Percentiles rank a stretch among this genome's conserved stretches.
These are phyloP conservation scores for Apteryx owenii DNA, from an alignment of 2,113 vertebrate species.

Conservation along the genomic window DNA sequence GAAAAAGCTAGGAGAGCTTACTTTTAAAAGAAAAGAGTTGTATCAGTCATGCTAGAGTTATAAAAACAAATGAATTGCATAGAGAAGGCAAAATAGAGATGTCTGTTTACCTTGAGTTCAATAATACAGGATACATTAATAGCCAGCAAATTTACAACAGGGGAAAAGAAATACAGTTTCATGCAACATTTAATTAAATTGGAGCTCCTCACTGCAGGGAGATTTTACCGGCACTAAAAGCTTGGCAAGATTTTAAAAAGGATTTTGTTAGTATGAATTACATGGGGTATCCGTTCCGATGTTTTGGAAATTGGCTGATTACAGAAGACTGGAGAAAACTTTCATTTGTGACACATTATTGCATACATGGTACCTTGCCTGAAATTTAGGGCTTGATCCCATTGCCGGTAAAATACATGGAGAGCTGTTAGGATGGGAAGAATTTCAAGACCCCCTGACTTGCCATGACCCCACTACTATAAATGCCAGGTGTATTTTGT, in stretches of 20 bases:
- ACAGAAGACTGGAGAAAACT: background rate
- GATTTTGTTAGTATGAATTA: background rate
- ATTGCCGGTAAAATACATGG: background rate
- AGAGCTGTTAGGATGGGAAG: background rate
- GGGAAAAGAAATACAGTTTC: slow-evolving; percentile 16
- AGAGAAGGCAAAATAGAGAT: background rate
- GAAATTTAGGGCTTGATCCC: background rate
- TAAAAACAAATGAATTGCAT: slow-evolving; percentile 5
- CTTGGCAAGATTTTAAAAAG: background rate
- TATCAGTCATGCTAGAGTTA: background rate
- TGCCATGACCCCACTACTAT: background rate
- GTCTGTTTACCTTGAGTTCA: slow-evolving; percentile 9
- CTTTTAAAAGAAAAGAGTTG: background rate
- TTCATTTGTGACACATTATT: background rate
- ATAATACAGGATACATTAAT: background rate
- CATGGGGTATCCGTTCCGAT: background rate
- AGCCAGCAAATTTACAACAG: background rate
- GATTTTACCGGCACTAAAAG: slow-evolving; percentile 4
- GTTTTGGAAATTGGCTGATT: background rate
- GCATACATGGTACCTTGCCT: rapidly evolving
- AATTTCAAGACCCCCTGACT: background rate
- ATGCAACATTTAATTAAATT: slow-evolving; percentile 52
- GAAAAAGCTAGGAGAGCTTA: background rate
- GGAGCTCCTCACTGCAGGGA: background rate
- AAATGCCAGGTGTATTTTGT: background rate